Evolutionary conservation across 1,140 invertebrate genomes (phyloP), one percentile per base, ranked within the genome.

Genomic region (Cydia strobilella): DNA sequence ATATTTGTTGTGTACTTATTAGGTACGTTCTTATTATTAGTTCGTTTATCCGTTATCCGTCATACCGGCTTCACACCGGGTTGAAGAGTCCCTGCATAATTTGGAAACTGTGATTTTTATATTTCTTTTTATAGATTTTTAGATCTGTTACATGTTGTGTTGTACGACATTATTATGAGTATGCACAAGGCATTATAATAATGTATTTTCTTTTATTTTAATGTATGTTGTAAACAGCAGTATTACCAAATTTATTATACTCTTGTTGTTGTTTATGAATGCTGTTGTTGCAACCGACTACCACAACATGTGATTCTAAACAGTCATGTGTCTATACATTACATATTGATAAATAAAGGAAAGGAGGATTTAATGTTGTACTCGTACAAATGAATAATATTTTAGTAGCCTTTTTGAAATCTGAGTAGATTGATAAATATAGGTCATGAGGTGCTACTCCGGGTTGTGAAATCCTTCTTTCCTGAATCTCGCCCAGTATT

Each of bases 381-480:
- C 20, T 23, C 18, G 10, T 59, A 23, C 1, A 1, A 59, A 59
- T 20, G 7, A 59, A 20, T 10, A 23, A 54, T 18, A n/a, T 5
- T 59, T 23, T 23, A 59, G 20, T 23, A 59, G 54, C n/a, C 54
- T 23, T 59, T 59, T 23, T 18, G 5, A 7, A 59, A 59, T 59
- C 20, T 23, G 31, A n/a, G 45, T 74, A 59, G 76, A 79, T 82
- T 84, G 78, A 83, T 84, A 87, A 86, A 88, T 82, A 84, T 75
- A 80, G 72, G 79, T 81, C 77, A 78, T 59, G 74, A 82, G 90
- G 90, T 92, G 90, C 90, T 92, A 90, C 48, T 76, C 82, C 79
- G 75, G 92, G 93, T 93, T 93, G 93, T 93, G 91, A 90, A 73
- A 83, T 93, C 92, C 93, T 93, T 93, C 91, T 93, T 92, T 90